phyloP scores from a whole-genome alignment of 2,888 invertebrate species.

The Parelbella ahira region DNA sequence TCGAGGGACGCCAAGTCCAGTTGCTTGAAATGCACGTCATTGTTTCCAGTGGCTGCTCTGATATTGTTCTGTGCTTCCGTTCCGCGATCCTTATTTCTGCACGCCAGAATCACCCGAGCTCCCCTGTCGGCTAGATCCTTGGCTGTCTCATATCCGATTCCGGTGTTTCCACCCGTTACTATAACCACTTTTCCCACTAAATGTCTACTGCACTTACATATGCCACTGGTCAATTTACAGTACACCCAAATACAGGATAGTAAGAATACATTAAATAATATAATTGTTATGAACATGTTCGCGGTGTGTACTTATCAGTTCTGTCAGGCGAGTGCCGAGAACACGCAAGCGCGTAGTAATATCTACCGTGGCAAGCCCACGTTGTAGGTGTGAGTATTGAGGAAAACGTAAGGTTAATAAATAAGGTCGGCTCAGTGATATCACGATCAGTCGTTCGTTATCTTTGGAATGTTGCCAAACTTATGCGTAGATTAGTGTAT shows the following conservation, averaged over 20 bases:
- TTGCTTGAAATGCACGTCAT: slow-evolving; percentile 48
- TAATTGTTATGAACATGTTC: neutral
- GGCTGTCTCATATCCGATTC: slow-evolving; percentile 88
- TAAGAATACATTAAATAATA: too few relatives aligned
- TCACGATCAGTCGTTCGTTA: too few relatives aligned
- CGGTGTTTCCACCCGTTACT: slow-evolving; percentile 90
- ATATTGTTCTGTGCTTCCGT: slow-evolving; percentile 61
- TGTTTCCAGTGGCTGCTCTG: slow-evolving; percentile 35
- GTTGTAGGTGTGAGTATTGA: too few relatives aligned
- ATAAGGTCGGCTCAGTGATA: too few relatives aligned
- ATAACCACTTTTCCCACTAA: slow-evolving; percentile 87
- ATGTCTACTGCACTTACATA: slow-evolving; percentile 32
- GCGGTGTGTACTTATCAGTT: neutral
- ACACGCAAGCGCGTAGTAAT: too few relatives aligned
- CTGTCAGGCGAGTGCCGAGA: too few relatives aligned
- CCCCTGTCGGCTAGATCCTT: slow-evolving; percentile 84
- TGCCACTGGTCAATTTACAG: slow-evolving; percentile 25
- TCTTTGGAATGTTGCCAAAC: too few relatives aligned
- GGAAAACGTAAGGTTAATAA: too few relatives aligned
- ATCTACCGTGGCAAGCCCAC: too few relatives aligned
- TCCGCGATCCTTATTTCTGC: slow-evolving; percentile 85
- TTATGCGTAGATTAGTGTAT: too few relatives aligned
- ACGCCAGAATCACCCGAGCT: slow-evolving; percentile 88
- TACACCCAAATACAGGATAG: slow-evolving; percentile 23
- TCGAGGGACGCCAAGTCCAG: slow-evolving; percentile 72